These are phyloP conservation scores for Cancer borealis DNA, from an alignment of 2,888 invertebrate species.

Conservation along the genomic window DNA sequence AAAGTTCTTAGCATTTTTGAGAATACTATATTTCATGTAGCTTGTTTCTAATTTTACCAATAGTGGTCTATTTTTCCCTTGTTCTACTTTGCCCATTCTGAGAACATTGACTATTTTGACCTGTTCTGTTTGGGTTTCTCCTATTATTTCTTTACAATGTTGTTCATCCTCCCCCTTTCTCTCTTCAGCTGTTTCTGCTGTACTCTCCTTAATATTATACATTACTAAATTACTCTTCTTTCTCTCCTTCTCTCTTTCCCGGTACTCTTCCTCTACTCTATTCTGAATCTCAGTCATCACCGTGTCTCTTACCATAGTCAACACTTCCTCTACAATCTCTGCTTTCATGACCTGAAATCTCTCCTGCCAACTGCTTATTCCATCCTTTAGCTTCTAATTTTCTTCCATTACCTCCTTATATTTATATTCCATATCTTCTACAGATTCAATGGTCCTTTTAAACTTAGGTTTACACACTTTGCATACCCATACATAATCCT, in stretches of 20 bases:
- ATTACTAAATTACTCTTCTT: not conserved
- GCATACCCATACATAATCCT: not conserved
- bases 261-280: not conserved
- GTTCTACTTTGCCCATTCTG: no score
- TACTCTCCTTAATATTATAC: not conserved
- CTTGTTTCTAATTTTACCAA: no score
- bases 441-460: no score
- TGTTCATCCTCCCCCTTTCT: no score
- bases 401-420: not conserved
- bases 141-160: no score
- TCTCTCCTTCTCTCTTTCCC: not conserved
- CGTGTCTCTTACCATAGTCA: not conserved
- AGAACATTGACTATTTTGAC: no score
- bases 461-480: not conserved
- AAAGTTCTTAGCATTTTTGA: no score
- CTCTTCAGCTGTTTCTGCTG: no score
- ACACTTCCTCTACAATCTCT: not conserved
- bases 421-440: not conserved
- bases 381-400: not conserved
- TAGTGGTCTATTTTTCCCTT: no score
- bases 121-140: no score
- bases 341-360: not conserved
- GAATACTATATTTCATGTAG: no score
- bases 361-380: no score
- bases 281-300: not conserved